These are phyloP conservation scores for Rhipidura dahli DNA, from an alignment of 2,113 vertebrate species.

Conservation along the genomic window DNA sequence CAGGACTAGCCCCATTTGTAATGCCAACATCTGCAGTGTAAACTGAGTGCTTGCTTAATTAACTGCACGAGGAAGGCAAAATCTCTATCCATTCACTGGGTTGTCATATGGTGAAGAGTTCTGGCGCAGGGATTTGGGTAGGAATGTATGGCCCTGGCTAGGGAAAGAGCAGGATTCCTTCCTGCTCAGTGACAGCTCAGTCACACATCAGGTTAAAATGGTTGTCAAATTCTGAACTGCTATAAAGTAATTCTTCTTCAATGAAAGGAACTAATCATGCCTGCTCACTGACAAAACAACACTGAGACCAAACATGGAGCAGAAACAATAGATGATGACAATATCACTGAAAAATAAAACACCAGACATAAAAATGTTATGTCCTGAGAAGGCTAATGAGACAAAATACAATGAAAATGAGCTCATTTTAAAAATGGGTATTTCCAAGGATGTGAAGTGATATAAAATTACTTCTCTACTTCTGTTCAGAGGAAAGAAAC, in stretches of 20 bases:
- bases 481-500: neutral
- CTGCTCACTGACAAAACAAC: neutral
- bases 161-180: neutral
- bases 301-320: neutral
- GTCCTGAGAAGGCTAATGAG: neutral
- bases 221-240: neutral
- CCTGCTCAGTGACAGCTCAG: neutral
- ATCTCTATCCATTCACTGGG: neutral
- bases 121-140: neutral
- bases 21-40: neutral
- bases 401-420: neutral
- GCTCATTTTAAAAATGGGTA: neutral
- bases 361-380: neutral
- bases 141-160: neutral
- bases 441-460: neutral
- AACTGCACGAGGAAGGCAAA: neutral
- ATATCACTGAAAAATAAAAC: neutral
- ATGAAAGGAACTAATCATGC: neutral
- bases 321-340: neutral
- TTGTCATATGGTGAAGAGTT: neutral
- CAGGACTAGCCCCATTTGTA: neutral
- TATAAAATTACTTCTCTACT: neutral
- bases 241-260: constrained; percentile 8
- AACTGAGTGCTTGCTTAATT: neutral
- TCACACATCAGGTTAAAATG: neutral